Conservation (phyloP, 2,888 invertebrate genomes). For the Euzophera pinguis region DNA sequence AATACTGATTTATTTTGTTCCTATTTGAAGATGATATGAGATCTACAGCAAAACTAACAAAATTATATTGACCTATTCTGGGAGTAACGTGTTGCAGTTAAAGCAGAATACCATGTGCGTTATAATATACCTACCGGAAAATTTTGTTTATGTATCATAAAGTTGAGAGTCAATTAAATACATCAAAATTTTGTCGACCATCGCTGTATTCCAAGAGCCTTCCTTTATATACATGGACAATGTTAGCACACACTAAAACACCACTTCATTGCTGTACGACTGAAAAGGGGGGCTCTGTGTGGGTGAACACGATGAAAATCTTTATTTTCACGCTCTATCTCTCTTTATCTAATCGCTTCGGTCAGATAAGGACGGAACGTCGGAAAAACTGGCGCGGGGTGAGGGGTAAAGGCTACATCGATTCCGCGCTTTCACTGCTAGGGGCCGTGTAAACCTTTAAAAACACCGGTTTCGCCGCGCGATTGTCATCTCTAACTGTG, state of each 20-base stretch:
- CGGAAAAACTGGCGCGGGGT: conserved; percentile 78
- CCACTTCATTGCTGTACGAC: conserved; percentile 55
- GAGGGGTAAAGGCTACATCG: conserved; percentile 80
- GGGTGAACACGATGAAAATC: conserved; percentile 80
- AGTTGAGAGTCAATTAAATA: too few relatives aligned
- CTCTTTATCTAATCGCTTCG: conserved; percentile 78
- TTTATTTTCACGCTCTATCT: conserved; percentile 81
- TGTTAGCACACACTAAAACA: conserved; percentile 51
- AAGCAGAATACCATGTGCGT: too few relatives aligned
- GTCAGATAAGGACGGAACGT: conserved; percentile 78
- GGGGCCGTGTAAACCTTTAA: conserved; percentile 80
- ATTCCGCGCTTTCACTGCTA: conserved; percentile 80
- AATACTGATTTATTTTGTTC: neutral
- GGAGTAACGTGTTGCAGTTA: too few relatives aligned
- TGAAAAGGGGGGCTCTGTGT: conserved; percentile 60
- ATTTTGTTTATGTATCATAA: too few relatives aligned
- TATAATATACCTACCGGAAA: too few relatives aligned
- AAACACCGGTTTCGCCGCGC: conserved; percentile 71
- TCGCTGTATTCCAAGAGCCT: conserved; percentile 62
- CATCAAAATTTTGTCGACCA: conserved; percentile 65
- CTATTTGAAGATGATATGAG: neutral
- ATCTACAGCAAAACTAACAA: too few relatives aligned
- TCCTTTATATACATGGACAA: conserved; percentile 51
- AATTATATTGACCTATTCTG: too few relatives aligned
- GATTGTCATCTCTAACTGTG: conserved; percentile 74